Percentiles rank a stretch among this genome's conserved stretches.
phyloP scores from a whole-genome alignment of 2,113 vertebrate species.

The Callorhinus ursinus region DNA sequence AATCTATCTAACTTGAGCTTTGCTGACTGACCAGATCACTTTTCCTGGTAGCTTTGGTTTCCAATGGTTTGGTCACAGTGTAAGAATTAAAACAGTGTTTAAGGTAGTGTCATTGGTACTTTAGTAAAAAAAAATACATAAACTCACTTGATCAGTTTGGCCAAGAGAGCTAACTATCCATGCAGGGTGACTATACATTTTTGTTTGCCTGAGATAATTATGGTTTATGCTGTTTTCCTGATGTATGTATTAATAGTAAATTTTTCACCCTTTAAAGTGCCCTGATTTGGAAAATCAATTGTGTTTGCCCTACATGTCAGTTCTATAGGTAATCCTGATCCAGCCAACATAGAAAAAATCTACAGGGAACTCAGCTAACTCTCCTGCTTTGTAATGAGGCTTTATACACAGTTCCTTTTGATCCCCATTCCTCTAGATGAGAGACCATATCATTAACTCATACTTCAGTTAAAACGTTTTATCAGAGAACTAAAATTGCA shows the following conservation, averaged over 20 bases:
- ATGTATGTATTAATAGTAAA: neutral
- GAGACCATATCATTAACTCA: neutral
- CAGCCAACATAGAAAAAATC: neutral
- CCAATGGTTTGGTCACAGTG: neutral
- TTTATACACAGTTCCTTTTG: neutral
- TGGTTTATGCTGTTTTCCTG: neutral
- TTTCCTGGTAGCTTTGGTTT: conserved; percentile 17
- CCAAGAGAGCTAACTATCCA: neutral
- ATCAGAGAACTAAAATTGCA: neutral
- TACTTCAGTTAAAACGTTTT: conserved; percentile 23
- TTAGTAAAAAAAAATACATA: neutral
- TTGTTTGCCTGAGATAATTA: neutral
- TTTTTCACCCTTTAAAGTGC: neutral
- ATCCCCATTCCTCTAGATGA: neutral
- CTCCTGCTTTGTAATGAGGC: neutral
- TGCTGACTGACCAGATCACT: neutral
- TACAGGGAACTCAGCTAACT: neutral
- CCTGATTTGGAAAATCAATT: conserved; percentile 21
- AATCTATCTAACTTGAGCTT: neutral
- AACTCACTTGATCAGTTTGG: neutral
- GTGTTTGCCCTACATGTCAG: neutral
- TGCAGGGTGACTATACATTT: neutral
- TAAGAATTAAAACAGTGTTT: conserved; percentile 20
- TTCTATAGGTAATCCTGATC: neutral
- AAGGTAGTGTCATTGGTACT: neutral